Evolutionary conservation across 1,140 invertebrate species (phyloP).

Genomic region (Tetramorium simillimum): DNA sequence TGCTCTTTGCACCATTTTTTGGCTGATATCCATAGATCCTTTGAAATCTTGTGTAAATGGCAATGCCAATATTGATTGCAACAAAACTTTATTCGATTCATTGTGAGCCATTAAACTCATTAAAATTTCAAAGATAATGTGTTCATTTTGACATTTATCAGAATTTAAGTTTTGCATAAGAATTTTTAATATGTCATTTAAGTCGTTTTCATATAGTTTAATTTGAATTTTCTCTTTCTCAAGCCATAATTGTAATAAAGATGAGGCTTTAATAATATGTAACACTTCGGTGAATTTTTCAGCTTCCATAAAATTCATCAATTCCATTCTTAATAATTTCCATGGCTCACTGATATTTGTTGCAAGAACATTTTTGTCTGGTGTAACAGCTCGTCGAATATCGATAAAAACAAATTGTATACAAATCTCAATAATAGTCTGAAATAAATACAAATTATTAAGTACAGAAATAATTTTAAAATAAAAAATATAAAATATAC

Average conservation of each 20-base stretch:
- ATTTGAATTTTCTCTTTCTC: conserved; percentile 63
- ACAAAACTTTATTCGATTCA: conserved; percentile 72
- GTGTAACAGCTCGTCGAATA: conserved; percentile 51
- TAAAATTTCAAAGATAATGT: conserved; percentile 75
- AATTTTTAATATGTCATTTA: conserved; percentile 62
- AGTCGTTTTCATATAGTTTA: conserved; percentile 71
- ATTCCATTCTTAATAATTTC: conserved; percentile 69
- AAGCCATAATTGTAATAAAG: conserved; percentile 74
- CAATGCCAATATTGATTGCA: conserved; percentile 75
- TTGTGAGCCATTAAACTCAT: conserved; percentile 74
- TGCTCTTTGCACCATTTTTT: conserved; percentile 64
- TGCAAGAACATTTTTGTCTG: conserved; percentile 4
- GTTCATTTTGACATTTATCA: conserved; percentile 2
- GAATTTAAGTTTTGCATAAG: conserved; percentile 62
- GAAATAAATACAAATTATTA: conserved; percentile 57
- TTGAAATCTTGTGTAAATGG: conserved; percentile 69
- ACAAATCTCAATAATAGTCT: conserved; percentile 78
- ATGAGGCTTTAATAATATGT: conserved; percentile 71
- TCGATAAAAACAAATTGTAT: conserved; percentile 77
- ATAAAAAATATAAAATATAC: neutral
- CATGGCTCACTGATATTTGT: conserved; percentile 74
- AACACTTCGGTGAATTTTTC: conserved; percentile 71
- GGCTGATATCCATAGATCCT: conserved; percentile 61
- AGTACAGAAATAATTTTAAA: conserved; percentile 11
- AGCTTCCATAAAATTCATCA: conserved; percentile 53